These are phyloP conservation scores for Tachina lurida DNA, from an alignment of 2,888 invertebrate species.

Conservation along the genomic window DNA sequence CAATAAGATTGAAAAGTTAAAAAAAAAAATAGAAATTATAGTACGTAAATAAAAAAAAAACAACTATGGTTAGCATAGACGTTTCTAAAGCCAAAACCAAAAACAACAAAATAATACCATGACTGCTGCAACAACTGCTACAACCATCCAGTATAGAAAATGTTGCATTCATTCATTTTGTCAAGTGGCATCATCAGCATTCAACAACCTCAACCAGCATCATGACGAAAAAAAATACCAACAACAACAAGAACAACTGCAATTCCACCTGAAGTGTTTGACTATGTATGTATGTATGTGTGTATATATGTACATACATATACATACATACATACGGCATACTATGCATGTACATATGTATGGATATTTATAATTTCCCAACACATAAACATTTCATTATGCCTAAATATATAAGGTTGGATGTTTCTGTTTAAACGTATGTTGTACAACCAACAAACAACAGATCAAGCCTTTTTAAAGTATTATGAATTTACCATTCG, in stretches of 20 bases:
- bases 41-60: background rate
- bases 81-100: constrained; percentile 36
- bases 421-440: constrained; percentile 4
- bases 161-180: constrained; percentile 72
- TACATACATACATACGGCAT: background rate
- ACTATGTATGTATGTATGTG: constrained; percentile 29
- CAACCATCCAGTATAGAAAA: constrained; percentile 59
- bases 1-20: constrained; percentile 54
- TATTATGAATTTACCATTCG: no score
- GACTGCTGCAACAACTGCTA: constrained; percentile 34
- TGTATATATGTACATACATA: no score
- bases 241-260: constrained; percentile 56
- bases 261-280: constrained; percentile 69
- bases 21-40: constrained; percentile 24
- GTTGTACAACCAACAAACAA: background rate
- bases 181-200: constrained; percentile 72
- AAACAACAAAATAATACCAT: constrained; percentile 44
- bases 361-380: background rate
- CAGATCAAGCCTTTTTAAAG: background rate
- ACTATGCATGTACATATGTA: background rate
- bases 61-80: constrained; percentile 50
- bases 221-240: constrained; percentile 54
- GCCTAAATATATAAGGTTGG: constrained; percentile 19
- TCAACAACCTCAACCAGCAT: constrained; percentile 70
- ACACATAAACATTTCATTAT: constrained; percentile 8